Evolutionary conservation across 2,113 vertebrate species (phyloP).

Genomic region (Tragelaphus scriptus): DNA sequence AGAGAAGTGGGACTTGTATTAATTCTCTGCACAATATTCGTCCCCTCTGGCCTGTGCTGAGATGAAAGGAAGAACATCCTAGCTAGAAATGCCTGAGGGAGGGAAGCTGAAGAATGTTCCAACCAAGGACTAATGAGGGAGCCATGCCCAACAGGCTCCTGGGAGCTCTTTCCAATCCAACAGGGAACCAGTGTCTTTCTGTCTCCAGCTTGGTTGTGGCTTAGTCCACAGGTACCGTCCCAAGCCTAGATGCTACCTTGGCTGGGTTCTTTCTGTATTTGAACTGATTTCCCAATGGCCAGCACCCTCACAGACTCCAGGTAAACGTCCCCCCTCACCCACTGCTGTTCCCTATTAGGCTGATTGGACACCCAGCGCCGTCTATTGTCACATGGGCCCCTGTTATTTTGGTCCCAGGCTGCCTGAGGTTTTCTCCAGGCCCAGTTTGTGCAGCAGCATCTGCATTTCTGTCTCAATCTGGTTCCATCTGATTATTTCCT

Average conservation of each 20-base stretch:
- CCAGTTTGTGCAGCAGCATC: neutral
- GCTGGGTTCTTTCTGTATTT: neutral
- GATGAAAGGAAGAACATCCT: neutral
- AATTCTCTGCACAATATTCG: neutral
- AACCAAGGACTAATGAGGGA: neutral
- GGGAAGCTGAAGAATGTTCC: neutral
- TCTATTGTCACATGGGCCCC: neutral
- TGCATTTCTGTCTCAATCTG: neutral
- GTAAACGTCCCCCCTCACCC: neutral
- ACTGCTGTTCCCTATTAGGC: neutral
- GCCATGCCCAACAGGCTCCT: neutral
- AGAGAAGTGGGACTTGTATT: neutral
- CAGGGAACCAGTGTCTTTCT: neutral
- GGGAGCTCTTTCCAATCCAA: neutral
- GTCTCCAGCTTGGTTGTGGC: neutral
- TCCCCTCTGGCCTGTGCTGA: neutral
- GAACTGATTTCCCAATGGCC: neutral
- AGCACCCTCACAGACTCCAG: neutral
- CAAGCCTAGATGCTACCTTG: neutral
- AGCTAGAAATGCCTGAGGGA: neutral
- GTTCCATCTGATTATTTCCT: neutral
- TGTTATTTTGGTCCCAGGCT: neutral
- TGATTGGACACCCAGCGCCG: neutral
- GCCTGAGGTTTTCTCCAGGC: neutral
- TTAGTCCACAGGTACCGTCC: neutral